Conservation (phyloP, 2,113 vertebrate species). For the Galemys pyrenaicus region DNA sequence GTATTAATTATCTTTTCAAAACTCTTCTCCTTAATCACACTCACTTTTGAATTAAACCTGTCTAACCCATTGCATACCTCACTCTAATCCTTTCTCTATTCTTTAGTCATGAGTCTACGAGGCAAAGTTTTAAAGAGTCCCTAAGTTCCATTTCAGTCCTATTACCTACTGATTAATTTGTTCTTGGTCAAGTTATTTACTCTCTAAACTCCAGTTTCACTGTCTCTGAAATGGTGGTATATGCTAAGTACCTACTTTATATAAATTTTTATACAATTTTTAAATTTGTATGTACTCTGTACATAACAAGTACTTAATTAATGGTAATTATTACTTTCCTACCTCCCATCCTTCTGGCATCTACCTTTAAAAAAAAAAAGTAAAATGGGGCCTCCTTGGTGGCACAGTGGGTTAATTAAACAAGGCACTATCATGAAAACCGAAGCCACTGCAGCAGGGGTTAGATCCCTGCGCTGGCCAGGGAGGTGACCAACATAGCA, state of each 20-base stretch:
- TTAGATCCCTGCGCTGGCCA: no score
- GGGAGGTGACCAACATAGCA: no score
- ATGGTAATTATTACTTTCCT: background rate
- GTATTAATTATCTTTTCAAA: constrained; percentile 8
- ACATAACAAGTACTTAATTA: constrained; percentile 17
- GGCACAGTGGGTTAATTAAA: no score
- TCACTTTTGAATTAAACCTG: background rate
- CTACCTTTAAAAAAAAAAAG: constrained; percentile 22
- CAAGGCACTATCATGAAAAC: no score
- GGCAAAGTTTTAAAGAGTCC: constrained; percentile 10
- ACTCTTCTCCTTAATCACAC: constrained; percentile 5
- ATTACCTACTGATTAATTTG: background rate
- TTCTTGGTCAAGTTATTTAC: constrained; percentile 3
- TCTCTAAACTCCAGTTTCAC: constrained; percentile 16
- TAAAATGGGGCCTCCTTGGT: no score
- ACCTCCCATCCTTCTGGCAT: background rate
- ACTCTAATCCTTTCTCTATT: constrained; percentile 6
- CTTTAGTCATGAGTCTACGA: background rate
- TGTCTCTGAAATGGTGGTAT: background rate
- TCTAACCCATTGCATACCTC: background rate
- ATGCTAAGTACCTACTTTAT: background rate
- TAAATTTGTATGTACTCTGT: background rate
- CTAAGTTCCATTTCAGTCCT: no score
- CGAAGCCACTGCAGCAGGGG: no score
- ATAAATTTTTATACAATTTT: background rate